Conservation (phyloP, 2,113 vertebrate species). For the Chelonoidis abingdonii region DNA sequence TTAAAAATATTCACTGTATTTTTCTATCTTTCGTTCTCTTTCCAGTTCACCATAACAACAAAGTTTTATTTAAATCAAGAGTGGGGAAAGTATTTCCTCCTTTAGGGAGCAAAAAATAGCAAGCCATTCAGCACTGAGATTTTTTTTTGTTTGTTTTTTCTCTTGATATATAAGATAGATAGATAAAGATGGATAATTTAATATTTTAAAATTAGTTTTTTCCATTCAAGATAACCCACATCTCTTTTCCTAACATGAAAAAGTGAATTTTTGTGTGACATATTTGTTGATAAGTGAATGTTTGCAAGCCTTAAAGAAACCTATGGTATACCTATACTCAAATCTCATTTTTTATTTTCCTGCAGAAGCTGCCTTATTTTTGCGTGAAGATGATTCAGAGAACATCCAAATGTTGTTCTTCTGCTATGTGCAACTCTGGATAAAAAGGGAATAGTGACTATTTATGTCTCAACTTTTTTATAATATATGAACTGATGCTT, state of each 20-base stretch:
- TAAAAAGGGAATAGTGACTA: not conserved
- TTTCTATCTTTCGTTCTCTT: not conserved
- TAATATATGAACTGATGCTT: not conserved
- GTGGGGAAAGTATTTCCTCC: not conserved
- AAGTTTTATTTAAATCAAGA: not conserved
- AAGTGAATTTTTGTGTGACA: not conserved
- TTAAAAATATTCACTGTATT: not conserved
- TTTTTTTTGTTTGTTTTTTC: not conserved
- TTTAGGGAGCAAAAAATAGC: not conserved
- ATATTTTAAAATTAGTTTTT: constrained; percentile 9
- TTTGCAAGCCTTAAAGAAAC: not conserved
- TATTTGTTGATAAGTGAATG: not conserved
- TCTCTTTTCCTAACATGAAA: not conserved
- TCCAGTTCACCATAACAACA: not conserved
- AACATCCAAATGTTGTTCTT: not conserved
- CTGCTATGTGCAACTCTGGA: not conserved
- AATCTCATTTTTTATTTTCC: not conserved
- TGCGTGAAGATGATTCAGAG: not conserved
- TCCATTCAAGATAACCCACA: not conserved
- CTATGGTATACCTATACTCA: not conserved
- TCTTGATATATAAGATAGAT: not conserved
- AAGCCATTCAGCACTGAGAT: not conserved
- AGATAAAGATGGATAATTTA: not conserved
- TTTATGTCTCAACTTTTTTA: not conserved
- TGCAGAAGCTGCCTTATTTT: not conserved